Evolutionary conservation across 1,140 invertebrate genomes (phyloP), one percentile per base, ranked within the genome.

Genomic region (Centruroides vittatus): DNA sequence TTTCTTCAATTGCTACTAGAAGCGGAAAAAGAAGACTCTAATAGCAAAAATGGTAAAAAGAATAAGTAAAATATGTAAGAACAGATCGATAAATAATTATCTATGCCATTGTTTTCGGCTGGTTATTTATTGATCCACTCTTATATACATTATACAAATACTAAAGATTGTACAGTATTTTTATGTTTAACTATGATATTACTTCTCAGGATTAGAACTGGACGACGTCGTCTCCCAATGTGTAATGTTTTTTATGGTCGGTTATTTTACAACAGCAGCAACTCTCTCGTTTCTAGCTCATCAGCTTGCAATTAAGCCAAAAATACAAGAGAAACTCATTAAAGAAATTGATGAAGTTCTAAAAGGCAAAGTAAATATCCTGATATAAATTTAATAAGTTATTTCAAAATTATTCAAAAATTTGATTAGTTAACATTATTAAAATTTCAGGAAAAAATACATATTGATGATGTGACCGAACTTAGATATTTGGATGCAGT

Each of bases 171-270:
- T 49, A 49, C n/a, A 10, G 48, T 11, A 11, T 49, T 11, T 49
- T 11, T 49, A 49, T 49, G 3, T 49, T 10, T 11, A 49, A 49
- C 10, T 10, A n/a, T 49, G n/a, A 11, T 23, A 2, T 23, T 23
- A 23, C 36, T 23, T 52, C n/a, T 34, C 47, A 58, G 61, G 63
- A 50, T 79, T 82, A 66, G 75, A 75, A 1, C 81, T 81, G 52
- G 77, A 81, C 12, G 80, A 85, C 65, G 77, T 89, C 6, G 73
- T 82, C 2, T 78, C 81, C 0, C 82, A 86, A 65, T 78, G 79
- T 1, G 72, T 81, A 3, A 47, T 83, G 6, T 86, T 87, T 65
- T 83, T 85, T 64, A 71, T 78, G 1, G 85, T 79, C 57, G 83
- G 82, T 3, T 85, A 80, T 65, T 82, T 84, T 68, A 83, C 82